phyloP scores from a whole-genome alignment of 1,140 invertebrate genomes.

The Pinna nobilis region DNA sequence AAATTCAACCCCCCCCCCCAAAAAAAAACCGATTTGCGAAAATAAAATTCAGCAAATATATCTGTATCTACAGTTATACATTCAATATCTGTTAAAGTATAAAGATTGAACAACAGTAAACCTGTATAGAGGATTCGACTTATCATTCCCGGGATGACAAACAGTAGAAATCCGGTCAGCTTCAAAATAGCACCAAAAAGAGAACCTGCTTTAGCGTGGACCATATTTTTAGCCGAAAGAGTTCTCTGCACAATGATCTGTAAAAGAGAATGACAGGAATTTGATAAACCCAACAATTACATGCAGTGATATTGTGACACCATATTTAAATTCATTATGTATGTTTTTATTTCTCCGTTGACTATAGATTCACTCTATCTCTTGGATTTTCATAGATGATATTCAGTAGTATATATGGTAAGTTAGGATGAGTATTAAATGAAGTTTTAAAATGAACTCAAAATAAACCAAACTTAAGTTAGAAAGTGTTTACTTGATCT shows the following conservation, averaged over 20 bases:
- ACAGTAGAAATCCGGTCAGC: conserved; percentile 76
- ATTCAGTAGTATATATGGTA: neutral
- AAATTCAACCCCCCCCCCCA: neutral
- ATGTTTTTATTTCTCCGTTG: no score
- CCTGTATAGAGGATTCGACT: conserved; percentile 74
- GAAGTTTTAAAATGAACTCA: neutral
- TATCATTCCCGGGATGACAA: conserved; percentile 79
- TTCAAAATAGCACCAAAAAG: conserved; percentile 76
- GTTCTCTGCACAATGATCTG: conserved; percentile 78
- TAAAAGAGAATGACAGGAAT: neutral
- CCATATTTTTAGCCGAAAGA: conserved; percentile 76
- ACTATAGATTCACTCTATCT: no score
- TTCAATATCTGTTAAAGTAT: neutral
- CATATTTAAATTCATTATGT: no score
- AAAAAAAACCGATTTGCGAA: neutral
- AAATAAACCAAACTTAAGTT: neutral
- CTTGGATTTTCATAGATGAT: neutral
- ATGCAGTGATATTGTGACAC: neutral
- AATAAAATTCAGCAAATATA: neutral
- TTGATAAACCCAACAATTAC: neutral
- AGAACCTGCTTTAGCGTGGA: conserved; percentile 77
- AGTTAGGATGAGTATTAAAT: neutral
- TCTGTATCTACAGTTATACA: neutral
- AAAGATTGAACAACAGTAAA: conserved; percentile 18
- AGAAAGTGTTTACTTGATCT: conserved; percentile 76